Conservation (phyloP, 2,113 vertebrate species). For the Egretta garzetta region DNA sequence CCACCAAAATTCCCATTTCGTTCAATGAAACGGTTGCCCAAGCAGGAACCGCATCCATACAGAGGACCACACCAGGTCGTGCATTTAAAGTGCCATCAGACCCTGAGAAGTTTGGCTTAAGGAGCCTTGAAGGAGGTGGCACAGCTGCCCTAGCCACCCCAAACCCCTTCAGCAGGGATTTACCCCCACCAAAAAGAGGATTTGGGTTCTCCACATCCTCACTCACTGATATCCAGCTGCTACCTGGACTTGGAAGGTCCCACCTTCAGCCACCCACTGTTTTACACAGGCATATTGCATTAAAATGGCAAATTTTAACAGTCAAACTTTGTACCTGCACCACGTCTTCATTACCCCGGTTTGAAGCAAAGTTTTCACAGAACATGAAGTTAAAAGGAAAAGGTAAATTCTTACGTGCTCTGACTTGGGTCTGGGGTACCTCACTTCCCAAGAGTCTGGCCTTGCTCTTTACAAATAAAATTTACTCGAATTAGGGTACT, state of each 20-base stretch:
- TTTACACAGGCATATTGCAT: neutral
- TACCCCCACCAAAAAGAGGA: neutral
- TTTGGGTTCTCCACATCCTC: neutral
- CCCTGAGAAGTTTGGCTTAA: neutral
- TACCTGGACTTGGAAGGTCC: neutral
- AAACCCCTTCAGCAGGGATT: neutral
- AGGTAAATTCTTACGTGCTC: neutral
- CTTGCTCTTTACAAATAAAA: neutral
- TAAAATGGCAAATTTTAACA: neutral
- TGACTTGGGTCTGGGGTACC: neutral
- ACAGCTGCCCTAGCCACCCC: neutral
- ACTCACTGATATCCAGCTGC: neutral
- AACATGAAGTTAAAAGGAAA: neutral
- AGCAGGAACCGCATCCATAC: neutral
- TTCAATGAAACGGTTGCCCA: neutral
- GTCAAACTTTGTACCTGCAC: neutral
- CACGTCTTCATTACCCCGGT: neutral
- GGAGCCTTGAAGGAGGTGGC: neutral
- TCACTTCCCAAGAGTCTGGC: neutral
- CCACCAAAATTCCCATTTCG: neutral
- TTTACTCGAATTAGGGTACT: neutral
- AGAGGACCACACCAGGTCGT: rapidly evolving
- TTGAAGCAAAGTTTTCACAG: neutral
- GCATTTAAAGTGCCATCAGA: neutral
- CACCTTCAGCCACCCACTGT: rapidly evolving